Conservation (phyloP, 2,113 vertebrate genomes). For the Jacana jacana region DNA sequence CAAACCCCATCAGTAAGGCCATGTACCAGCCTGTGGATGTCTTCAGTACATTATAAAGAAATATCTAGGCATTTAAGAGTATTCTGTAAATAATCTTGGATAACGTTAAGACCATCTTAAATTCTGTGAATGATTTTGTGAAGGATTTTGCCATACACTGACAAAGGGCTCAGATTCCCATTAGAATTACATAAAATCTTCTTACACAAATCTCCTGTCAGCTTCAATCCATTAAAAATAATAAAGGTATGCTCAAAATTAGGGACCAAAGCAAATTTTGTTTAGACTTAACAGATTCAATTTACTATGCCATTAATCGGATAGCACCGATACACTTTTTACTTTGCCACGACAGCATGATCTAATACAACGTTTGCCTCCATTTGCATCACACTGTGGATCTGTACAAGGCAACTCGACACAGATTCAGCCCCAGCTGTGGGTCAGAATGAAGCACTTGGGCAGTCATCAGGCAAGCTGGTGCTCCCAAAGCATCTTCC, state of each 20-base stretch:
- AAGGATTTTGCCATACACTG: accelerated
- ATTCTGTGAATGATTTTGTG: neutral
- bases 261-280: slow-evolving; percentile 21
- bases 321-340: neutral
- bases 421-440: neutral
- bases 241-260: slow-evolving; percentile 31
- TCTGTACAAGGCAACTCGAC: neutral
- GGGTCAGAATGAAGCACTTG: neutral
- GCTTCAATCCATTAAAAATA: slow-evolving; percentile 28
- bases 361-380: neutral
- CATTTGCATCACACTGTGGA: neutral
- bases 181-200: slow-evolving; percentile 35
- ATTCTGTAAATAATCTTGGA: neutral
- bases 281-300: neutral
- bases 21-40: accelerated
- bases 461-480: neutral
- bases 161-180: neutral
- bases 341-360: neutral
- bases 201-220: slow-evolving; percentile 51
- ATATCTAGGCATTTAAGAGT: neutral
- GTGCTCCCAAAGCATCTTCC: neutral
- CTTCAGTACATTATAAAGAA: neutral
- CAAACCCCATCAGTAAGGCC: accelerated
- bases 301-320: neutral
- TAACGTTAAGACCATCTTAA: slow-evolving; percentile 15